Conservation (phyloP, 2,888 invertebrate species). For the Harpagoxenus sublaevis region DNA sequence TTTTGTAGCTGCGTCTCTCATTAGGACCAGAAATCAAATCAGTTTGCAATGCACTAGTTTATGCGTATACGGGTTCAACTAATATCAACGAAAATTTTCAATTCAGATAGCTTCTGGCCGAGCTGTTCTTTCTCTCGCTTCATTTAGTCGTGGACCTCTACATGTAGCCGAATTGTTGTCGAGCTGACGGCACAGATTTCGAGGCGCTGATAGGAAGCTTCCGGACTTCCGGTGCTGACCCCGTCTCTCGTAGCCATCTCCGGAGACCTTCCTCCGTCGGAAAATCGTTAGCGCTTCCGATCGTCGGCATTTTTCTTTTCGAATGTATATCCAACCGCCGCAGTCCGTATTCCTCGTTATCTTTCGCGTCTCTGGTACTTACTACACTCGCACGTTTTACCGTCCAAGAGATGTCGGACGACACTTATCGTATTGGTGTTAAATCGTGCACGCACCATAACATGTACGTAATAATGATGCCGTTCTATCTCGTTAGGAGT, state of each 20-base stretch:
- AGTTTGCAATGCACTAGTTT: conserved; percentile 18
- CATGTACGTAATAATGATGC: neutral
- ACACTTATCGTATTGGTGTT: neutral
- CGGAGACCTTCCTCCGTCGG: conserved; percentile 48
- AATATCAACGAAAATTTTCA: conserved; percentile 3
- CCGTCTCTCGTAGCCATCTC: conserved; percentile 69
- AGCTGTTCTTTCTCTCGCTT: conserved; percentile 41
- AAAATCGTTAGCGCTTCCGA: conserved; percentile 66
- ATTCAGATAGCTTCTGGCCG: neutral
- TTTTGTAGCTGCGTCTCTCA: conserved; percentile 30
- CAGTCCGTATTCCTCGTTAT: conserved; percentile 24
- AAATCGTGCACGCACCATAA: neutral
- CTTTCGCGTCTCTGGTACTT: neutral
- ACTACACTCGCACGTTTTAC: conserved; percentile 9
- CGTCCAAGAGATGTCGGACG: neutral
- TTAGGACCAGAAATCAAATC: conserved; percentile 35
- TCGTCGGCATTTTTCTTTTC: conserved; percentile 56
- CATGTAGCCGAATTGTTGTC: conserved; percentile 61
- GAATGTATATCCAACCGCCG: conserved; percentile 17
- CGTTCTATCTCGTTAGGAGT: neutral
- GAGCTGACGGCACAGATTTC: conserved; percentile 84
- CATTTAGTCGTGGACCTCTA: conserved; percentile 43
- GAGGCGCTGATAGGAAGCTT: conserved; percentile 82
- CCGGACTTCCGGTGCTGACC: conserved; percentile 82
- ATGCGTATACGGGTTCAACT: neutral